Evolutionary conservation across 1,140 invertebrate genomes (phyloP), one percentile per base, ranked within the genome.

Genomic region (Tribolium madens): DNA sequence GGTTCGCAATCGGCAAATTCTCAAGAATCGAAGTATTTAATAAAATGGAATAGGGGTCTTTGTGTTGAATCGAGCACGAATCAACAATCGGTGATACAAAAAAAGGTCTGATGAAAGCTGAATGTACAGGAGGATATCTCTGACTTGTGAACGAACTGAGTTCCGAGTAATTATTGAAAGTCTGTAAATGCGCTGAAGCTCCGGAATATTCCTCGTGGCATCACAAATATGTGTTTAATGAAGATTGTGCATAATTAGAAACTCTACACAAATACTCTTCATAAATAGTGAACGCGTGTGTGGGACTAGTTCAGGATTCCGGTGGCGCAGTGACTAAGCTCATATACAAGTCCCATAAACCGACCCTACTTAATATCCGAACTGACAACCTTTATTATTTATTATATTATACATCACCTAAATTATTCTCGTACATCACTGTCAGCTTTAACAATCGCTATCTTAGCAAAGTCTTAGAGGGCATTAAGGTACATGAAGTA

Each of bases 321-420:
- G 70, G 47, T 52, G 50, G 74, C 42, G 74, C 60, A 68, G 36
- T 64, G 60, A 75, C 42, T 75, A 69, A 75, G 74, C 57, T 60
- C 60, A 75, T 75, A 46, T 64, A 69, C 60, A 64, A 75, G 60
- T 75, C 60, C 60, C 57, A 75, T 75, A 75, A 75, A 75, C 57
- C 42, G 53, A 69, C 36, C 70, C 36, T 68, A 72, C 47, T 68
- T 76, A 76, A 76, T 76, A 76, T 78, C 73, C 46, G 50, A 78
- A 78, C 68, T 76, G 74, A 78, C 74, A 76, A 76, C 68, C 50
- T 76, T 78, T 64, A 71, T 76, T 78, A 78, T 78, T 78, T 78
- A 78, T 78, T 76, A 78, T 76, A 78, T 76, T 78, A 78, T 78
- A 76, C 77, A 76, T 76, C 77, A 76, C 73, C 64, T 68, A 70